phyloP scores from a whole-genome alignment of 2,113 vertebrate genomes.

The Gavialis gangeticus region DNA sequence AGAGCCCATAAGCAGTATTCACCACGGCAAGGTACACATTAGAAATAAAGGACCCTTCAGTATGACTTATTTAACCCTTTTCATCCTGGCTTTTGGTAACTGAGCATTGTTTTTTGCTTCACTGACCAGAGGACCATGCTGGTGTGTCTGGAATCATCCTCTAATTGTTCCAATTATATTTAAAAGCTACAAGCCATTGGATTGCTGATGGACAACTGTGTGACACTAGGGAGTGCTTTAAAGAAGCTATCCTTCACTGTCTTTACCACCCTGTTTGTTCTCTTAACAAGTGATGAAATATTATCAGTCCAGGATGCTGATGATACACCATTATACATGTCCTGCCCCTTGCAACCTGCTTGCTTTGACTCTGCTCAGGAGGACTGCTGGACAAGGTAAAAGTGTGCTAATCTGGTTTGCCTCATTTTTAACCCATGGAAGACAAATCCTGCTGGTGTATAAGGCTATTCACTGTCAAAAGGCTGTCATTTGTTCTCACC shows the following conservation, averaged over 20 bases:
- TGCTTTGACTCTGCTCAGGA: background rate
- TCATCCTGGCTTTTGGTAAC: background rate
- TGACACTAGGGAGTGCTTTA: fast-evolving
- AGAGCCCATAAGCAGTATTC: no score
- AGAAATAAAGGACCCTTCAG: background rate
- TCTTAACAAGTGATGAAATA: background rate
- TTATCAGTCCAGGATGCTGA: background rate
- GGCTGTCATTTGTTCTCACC: background rate
- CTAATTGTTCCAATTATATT: background rate
- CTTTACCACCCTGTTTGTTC: background rate
- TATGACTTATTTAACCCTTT: background rate
- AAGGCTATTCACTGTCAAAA: background rate
- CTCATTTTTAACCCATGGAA: background rate
- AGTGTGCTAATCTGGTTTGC: background rate
- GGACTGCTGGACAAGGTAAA: background rate
- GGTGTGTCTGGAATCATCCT: background rate
- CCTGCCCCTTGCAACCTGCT: background rate
- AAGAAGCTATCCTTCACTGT: background rate
- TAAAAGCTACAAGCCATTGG: background rate
- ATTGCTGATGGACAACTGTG: background rate
- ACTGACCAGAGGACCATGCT: background rate
- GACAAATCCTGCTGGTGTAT: background rate
- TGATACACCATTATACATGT: fast-evolving
- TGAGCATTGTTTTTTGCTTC: background rate
- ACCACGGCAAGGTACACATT: no score